Percentiles rank a stretch among this genome's conserved stretches.
Conservation (phyloP, 2,888 invertebrate genomes). For the Rotaria sp. region DNA sequence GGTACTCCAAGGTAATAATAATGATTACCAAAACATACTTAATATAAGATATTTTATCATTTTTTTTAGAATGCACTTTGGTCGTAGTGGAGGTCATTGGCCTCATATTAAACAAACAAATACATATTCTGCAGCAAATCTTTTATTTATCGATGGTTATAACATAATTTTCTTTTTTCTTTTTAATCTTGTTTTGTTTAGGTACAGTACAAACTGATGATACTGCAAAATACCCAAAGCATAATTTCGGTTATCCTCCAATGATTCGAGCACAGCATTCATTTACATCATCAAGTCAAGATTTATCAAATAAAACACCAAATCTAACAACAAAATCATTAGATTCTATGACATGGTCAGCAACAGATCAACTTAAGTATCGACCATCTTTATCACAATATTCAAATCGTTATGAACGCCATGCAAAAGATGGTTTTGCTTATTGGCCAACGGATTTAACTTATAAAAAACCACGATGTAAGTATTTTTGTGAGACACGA, state of each 20-base stretch:
- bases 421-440: constrained; percentile 16
- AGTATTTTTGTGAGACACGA: too few relatives aligned
- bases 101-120: constrained; percentile 18
- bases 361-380: background rate
- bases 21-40: background rate
- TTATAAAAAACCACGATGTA: constrained; percentile 22
- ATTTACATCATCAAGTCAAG: background rate
- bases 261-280: background rate
- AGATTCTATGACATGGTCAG: background rate
- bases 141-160: background rate
- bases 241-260: background rate
- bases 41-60: background rate
- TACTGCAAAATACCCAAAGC: background rate
- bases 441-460: background rate
- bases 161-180: background rate
- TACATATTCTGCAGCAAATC: background rate
- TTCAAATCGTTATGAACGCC: constrained; percentile 13
- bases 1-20: background rate
- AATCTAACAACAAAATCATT: background rate
- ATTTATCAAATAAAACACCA: background rate
- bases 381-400: constrained; percentile 25
- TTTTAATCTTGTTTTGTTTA: background rate
- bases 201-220: background rate
- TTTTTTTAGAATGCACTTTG: background rate
- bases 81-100: background rate